phyloP scores from a whole-genome alignment of 2,888 invertebrate genomes.

The Trachelus stipa region DNA sequence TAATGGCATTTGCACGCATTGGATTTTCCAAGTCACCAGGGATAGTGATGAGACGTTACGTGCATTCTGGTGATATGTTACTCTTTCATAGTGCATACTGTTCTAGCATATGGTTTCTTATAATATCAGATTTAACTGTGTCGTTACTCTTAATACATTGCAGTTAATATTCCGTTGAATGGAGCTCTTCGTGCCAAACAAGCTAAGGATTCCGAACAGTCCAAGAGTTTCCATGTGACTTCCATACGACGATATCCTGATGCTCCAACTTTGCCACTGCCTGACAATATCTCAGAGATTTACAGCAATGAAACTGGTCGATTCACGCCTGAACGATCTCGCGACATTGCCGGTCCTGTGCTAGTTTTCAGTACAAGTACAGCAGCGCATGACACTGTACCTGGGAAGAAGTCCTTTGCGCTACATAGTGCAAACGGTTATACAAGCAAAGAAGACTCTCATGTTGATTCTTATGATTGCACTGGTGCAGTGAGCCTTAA shows the following conservation, averaged over 20 bases:
- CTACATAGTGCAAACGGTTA: neutral
- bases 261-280: conserved; percentile 70
- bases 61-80: neutral
- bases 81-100: too few relatives aligned
- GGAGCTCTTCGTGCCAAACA: conserved; percentile 11
- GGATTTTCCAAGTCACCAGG: neutral
- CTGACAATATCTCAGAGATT: conserved; percentile 74
- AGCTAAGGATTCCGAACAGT: conserved; percentile 19
- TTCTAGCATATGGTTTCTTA: too few relatives aligned
- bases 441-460: conserved; percentile 48
- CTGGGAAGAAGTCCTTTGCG: conserved; percentile 29
- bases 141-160: too few relatives aligned
- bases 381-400: conserved; percentile 38
- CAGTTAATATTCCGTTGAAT: too few relatives aligned
- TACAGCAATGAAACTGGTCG: conserved; percentile 74
- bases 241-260: conserved; percentile 69
- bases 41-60: neutral
- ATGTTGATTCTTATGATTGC: conserved; percentile 77
- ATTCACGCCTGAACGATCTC: conserved; percentile 74
- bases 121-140: too few relatives aligned
- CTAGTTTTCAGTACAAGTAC: conserved; percentile 67
- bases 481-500: conserved; percentile 75
- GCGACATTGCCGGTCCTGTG: conserved; percentile 75
- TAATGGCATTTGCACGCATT: neutral
- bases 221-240: conserved; percentile 66